phyloP scores from a whole-genome alignment of 1,140 invertebrate genomes.

The Brachionus calyciflorus region DNA sequence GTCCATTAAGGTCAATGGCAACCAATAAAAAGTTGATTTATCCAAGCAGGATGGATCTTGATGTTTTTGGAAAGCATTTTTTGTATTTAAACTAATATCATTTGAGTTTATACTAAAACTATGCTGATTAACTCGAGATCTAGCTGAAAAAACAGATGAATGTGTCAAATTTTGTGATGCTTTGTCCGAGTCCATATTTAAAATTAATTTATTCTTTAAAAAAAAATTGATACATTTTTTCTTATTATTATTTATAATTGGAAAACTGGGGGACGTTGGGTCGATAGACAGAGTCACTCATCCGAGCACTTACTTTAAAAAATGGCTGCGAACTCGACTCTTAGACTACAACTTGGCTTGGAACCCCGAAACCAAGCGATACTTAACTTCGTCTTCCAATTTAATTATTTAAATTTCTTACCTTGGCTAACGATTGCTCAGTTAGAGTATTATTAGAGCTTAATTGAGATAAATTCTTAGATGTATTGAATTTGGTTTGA shows the following conservation, averaged over 20 bases:
- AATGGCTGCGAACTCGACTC: too few relatives aligned
- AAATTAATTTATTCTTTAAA: conserved; percentile 4
- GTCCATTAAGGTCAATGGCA: conserved; percentile 22
- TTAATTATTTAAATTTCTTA: background rate
- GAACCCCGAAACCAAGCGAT: too few relatives aligned
- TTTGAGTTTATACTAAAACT: conserved; percentile 31
- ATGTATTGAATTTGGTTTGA: background rate
- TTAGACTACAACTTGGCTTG: too few relatives aligned
- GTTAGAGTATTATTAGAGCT: background rate
- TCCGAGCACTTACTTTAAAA: too few relatives aligned
- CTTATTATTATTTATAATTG: too few relatives aligned
- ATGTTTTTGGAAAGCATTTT: background rate
- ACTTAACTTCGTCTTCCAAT: too few relatives aligned
- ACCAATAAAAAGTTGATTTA: conserved; percentile 16
- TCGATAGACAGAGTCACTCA: too few relatives aligned
- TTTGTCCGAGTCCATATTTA: background rate
- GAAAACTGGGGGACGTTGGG: too few relatives aligned
- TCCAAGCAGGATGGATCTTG: background rate
- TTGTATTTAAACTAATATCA: background rate
- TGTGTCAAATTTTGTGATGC: conserved; percentile 3
- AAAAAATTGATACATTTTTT: background rate
- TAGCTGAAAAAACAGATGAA: background rate
- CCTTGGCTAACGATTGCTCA: background rate
- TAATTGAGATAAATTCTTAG: background rate
- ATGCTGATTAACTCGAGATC: conserved; percentile 16